Percentiles rank a stretch among this genome's conserved stretches.
Evolutionary conservation across 2,113 vertebrate species (phyloP).

Genomic region (Phalacrocorax aristotelis): DNA sequence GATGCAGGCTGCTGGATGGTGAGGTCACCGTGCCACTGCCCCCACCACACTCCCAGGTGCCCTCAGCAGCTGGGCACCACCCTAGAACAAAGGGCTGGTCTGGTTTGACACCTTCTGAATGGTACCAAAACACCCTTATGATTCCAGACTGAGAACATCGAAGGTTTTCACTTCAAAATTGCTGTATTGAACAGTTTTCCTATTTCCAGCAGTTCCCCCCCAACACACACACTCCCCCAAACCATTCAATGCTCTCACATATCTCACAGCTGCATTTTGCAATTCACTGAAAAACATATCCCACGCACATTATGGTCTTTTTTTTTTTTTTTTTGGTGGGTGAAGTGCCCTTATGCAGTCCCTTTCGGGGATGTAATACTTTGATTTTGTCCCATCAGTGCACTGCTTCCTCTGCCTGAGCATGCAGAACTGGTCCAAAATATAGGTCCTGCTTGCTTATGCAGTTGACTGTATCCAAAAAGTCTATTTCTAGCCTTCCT

Average conservation of each 20-base stretch:
- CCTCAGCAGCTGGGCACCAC: rapidly evolving
- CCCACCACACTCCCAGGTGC: rapidly evolving
- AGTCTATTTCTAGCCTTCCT: neutral
- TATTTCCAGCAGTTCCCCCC: neutral
- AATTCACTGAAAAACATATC: neutral
- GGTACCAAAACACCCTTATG: neutral
- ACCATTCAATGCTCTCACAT: neutral
- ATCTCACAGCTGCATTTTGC: neutral
- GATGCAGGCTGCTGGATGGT: rapidly evolving
- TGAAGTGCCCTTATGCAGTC: neutral
- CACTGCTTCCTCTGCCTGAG: neutral
- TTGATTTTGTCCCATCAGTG: neutral
- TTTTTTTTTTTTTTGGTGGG: no score
- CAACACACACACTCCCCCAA: neutral
- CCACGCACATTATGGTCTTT: neutral
- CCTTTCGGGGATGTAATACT: neutral
- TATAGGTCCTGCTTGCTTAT: neutral
- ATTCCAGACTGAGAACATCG: neutral
- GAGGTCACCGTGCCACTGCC: rapidly evolving
- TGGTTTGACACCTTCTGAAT: neutral
- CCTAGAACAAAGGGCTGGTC: neutral
- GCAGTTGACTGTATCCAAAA: no score
- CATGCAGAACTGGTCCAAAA: neutral
- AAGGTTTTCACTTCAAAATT: neutral
- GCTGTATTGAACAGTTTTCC: neutral